Conservation (phyloP, 1,140 invertebrate species). For the Drosophila ananassae region DNA sequence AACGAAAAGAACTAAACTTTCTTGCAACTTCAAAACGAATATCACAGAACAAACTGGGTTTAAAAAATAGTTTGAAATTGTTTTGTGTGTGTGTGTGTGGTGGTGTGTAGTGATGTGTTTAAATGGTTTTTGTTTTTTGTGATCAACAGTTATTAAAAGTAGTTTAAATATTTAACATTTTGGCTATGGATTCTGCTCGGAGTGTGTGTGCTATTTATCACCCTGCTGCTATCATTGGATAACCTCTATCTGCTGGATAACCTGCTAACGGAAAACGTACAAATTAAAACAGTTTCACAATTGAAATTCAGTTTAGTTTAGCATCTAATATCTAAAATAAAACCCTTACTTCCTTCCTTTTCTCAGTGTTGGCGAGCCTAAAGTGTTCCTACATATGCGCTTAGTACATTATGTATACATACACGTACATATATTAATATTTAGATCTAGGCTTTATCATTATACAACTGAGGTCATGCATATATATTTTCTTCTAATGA, state of each 20-base stretch:
- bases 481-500: conserved; percentile 31
- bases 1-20: conserved; percentile 47
- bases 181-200: conserved; percentile 32
- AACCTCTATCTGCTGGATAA: conserved; percentile 15
- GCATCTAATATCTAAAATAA: conserved; percentile 35
- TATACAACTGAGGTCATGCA: conserved; percentile 44
- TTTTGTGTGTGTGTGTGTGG: conserved; percentile 11
- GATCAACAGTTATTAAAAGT: conserved; percentile 33
- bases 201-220: conserved; percentile 3
- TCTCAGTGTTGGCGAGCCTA: conserved; percentile 66
- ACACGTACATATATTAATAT: conserved; percentile 27
- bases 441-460: conserved; percentile 44
- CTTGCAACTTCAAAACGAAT: conserved; percentile 63
- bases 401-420: conserved; percentile 48
- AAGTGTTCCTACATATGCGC: conserved; percentile 77
- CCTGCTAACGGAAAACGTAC: conserved; percentile 30
- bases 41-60: conserved; percentile 76
- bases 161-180: conserved; percentile 40
- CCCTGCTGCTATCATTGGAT: conserved; percentile 11
- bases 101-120: neutral
- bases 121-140: neutral
- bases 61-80: neutral
- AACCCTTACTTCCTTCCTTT: conserved; percentile 23
- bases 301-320: conserved; percentile 29
- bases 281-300: conserved; percentile 39